Base-by-base conservation (phyloP, 2,113 vertebrate species). In the Tichodroma muraria region DNA sequence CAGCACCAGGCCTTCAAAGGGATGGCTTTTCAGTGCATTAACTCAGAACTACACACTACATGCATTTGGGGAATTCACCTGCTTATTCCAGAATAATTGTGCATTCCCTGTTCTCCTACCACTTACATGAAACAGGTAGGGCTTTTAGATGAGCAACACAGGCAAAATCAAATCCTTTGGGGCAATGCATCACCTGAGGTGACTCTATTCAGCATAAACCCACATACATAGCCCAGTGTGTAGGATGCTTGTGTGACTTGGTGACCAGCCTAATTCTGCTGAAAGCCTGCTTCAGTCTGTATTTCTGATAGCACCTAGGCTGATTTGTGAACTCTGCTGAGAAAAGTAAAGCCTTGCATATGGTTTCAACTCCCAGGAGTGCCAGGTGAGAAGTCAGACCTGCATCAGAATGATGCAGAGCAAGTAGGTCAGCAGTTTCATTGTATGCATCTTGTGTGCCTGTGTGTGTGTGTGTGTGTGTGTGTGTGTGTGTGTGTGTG, bases 341-440 rank as follows among this genome's bases (percentile, higher is more conserved):
- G 76, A 25, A 88, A 86, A 80, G 47, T 47, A 47, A 88, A 88
- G 77, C 82, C n/a, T 88, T 66, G 49, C 33, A 49, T 8, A 84
- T 94, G 82, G 80, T 68, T 93, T 91, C 77, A 71, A 8, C 68
- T 93, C 95, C 56, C 35, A 5, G 49, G 50, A 90, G 76, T 6
- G 1, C 60, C 88, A 88, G 92, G 72, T 93, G 85, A 93, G 91
- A 91, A 94, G 93, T 86, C 69, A 90, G 64, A 78, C 59, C 64
- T 75, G 64, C 93, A 78, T 91, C 89, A 94, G 82, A 91, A 75
- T 80, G 85, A 88, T 14, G 27, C 80, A 90, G 80, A 93, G 60
- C 85, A 95, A 96, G 82, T 91, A 96, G 91, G 94, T 95, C 95
- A 94, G 76, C 69, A 14, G 60, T 76, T 93, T 75, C 15, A 1